Base-by-base conservation (phyloP, 2,113 vertebrate species). In the Sylvilagus bachmani region DNA sequence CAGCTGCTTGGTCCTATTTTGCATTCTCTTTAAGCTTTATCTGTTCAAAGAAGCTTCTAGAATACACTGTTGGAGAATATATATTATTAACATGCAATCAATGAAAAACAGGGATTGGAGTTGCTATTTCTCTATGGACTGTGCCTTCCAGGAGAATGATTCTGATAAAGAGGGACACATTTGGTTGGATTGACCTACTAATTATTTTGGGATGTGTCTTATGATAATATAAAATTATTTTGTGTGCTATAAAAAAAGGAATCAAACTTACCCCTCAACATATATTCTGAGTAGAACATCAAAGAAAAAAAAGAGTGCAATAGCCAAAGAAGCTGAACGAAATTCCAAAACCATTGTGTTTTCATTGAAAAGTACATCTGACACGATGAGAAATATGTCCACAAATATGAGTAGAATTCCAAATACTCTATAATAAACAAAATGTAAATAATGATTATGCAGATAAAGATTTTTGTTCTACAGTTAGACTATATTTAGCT, bases 271-370 rank as follows among this genome's bases (percentile, higher is more conserved):
- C 99, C 99, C 99, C 97, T 99, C 98, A 96, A 99, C 98, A 93
- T 98, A 99, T 71, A 99, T 96, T 29, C 98, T 98, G 89, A 99
- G 98, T 85, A 99, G 97, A 86, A 99, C 98, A 90, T 99, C 99
- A 0, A 97, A 1, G 3, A 99, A 98, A 82, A 99, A 99, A 98
- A 99, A 99, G 91, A 99, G 94, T 6, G 99, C 99, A 97, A 99
- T 99, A 93, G 89, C 95, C 93, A 99, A 98, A 70, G 99, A 99
- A 97, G 99, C 61, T 0, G 91, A 89, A 97, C 98, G 98, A 62
- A 98, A 93, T 14, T 96, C 95, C 1, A 98, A 55, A 62, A 98
- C 97, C 55, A 53, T 89, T 80, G 95, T 97, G 79, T 49, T 95
- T 0, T 93, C 62, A 55, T 92, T 62, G 51, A 98, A 51, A 3